Conservation (phyloP, 2,113 vertebrate species). For the Aramus guarauna region DNA sequence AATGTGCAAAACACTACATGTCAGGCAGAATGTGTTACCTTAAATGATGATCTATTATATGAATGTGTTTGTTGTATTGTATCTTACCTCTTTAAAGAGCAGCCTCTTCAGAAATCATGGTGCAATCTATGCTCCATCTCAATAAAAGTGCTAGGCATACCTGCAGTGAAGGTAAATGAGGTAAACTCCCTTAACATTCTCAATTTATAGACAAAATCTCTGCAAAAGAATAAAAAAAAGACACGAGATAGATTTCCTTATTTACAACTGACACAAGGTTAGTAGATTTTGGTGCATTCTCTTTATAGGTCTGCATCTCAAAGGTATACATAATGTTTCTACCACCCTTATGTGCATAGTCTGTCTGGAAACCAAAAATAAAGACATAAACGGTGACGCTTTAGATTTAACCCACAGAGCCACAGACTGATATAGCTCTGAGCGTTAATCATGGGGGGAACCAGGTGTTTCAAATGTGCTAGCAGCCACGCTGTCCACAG, state of each 20-base stretch:
- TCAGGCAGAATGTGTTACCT: conserved; percentile 46
- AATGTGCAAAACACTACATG: conserved; percentile 44
- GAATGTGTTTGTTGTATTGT: background rate
- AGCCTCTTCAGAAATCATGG: background rate
- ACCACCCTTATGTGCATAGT: background rate
- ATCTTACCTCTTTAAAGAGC: background rate
- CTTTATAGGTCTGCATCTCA: background rate
- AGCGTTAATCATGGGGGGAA: background rate
- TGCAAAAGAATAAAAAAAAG: background rate
- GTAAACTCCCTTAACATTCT: background rate
- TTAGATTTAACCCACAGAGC: background rate
- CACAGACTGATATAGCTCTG: background rate
- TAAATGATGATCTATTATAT: conserved; percentile 32
- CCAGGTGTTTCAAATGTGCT: background rate
- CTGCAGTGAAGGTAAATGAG: background rate
- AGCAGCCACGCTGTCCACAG: background rate
- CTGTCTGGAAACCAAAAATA: background rate
- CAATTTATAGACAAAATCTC: background rate
- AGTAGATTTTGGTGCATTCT: background rate
- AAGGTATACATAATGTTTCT: background rate
- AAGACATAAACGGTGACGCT: background rate
- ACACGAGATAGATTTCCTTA: background rate
- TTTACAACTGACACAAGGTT: background rate
- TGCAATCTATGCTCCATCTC: background rate
- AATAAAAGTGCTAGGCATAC: background rate